phyloP scores from a whole-genome alignment of 2,888 invertebrate species.

The Mesoligia furuncula region DNA sequence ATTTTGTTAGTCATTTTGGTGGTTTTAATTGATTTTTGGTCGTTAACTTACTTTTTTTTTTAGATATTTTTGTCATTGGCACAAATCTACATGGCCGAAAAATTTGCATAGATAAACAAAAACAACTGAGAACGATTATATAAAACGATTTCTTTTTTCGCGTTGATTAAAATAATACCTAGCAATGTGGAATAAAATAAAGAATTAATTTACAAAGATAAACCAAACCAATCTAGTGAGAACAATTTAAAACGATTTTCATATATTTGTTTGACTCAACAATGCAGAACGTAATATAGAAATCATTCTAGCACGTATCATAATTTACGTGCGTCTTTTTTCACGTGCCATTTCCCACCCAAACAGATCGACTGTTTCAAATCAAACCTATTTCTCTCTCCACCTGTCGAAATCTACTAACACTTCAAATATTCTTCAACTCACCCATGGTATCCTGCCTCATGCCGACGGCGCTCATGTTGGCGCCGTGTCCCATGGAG shows the following conservation, averaged over 20 bases:
- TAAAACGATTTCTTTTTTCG: not conserved
- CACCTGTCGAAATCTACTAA: not conserved
- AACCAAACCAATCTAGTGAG: not conserved
- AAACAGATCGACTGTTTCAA: not conserved
- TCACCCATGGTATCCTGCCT: slow-evolving; percentile 90
- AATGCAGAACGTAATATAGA: not conserved
- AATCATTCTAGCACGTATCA: not conserved
- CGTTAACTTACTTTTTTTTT: not conserved
- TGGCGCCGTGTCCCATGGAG: slow-evolving; percentile 97
- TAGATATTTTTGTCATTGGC: not conserved
- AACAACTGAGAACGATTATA: no score
- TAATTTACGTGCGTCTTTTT: not conserved
- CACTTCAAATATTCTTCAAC: slow-evolving; percentile 36
- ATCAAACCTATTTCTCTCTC: not conserved
- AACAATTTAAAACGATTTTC: not conserved
- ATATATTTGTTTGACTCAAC: not conserved
- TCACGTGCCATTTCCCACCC: not conserved
- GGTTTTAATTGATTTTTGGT: not conserved
- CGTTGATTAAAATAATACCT: not conserved
- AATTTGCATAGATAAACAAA: not conserved
- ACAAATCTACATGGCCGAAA: no score
- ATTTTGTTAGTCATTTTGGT: not conserved
- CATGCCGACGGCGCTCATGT: slow-evolving; percentile 98
- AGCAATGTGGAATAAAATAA: no score
- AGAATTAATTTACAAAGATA: no score